Base-by-base conservation (phyloP, 2,113 vertebrate species). In the Melanostigma gelatinosum region DNA sequence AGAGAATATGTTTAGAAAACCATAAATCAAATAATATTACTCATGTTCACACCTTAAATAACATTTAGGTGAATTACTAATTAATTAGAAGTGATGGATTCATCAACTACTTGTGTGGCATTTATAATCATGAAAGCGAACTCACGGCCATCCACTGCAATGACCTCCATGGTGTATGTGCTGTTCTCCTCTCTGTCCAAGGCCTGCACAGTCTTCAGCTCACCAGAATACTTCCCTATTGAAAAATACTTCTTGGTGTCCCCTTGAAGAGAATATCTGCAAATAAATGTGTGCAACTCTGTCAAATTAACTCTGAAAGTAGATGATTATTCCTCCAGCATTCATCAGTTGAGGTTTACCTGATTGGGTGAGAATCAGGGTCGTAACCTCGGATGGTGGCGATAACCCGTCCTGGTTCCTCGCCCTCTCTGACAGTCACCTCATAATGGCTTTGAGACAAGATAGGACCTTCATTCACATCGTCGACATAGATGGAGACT, bases 191-290 rank as follows among this genome's bases (percentile, higher is more conserved):
- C 96, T 16, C 94, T 90, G 87, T 94, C 94, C 84, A 96, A 80
- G 18, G 93, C 78, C 83, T 94, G 94, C 44, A 93, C 92, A 0
- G 94, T 95, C 89, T 91, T 94, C 9, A 97, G 93, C 85, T 96
- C 92, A 58, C 95, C 92, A 0, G 94, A 95, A 75, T 94, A 91
- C 74, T 95, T 95, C 12, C 95, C 92, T 54, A 96, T 96, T 48
- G 93, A 96, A 83, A 97, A 94, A 89, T 94, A 95, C 54, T 93
- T 91, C 74, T 95, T 94, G 16, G 95, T 95, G 89, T 97, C 93
- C 1, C 96, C 95, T 89, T 92, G 94, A 68, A 93, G 92, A 32
- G 94, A 96, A 89, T 96, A 97, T 74, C 96, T 97, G 79, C 20
- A 75, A 48, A 79, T 65, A 44, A 12, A 54, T 36, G 83, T 0